Evolutionary conservation across 1,140 invertebrate species (phyloP).

Genomic region (Dendrolimus kikuchii): DNA sequence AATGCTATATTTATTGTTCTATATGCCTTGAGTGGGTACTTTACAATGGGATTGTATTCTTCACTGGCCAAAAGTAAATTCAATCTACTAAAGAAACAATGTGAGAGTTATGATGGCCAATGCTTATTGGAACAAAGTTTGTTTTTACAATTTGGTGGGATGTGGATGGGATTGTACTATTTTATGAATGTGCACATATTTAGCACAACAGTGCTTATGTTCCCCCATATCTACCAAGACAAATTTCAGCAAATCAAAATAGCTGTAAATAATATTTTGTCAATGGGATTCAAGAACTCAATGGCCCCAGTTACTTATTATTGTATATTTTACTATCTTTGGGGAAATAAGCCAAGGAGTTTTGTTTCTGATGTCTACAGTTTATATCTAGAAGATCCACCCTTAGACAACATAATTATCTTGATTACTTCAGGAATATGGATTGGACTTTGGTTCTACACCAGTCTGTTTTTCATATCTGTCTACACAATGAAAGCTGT

Average conservation of each 20-base stretch:
- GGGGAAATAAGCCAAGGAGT: slow-evolving; percentile 61
- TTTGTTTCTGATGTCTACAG: slow-evolving; percentile 63
- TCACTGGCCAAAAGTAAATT: slow-evolving; percentile 73
- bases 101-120: slow-evolving; percentile 46
- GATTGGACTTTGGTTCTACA: slow-evolving; percentile 78
- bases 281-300: slow-evolving; percentile 72
- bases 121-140: slow-evolving; percentile 61
- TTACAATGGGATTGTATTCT: slow-evolving; percentile 76
- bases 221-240: slow-evolving; percentile 78
- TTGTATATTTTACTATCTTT: slow-evolving; percentile 73
- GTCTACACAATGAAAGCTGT: slow-evolving; percentile 79
- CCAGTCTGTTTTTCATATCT: slow-evolving; percentile 78
- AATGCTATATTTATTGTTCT: slow-evolving; percentile 73
- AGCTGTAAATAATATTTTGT: slow-evolving; percentile 71
- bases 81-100: slow-evolving; percentile 62
- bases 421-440: slow-evolving; percentile 71
- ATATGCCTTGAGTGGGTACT: slow-evolving; percentile 74
- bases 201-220: slow-evolving; percentile 73
- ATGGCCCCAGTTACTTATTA: slow-evolving; percentile 76
- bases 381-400: slow-evolving; percentile 67
- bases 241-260: slow-evolving; percentile 77
- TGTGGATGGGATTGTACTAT: slow-evolving; percentile 80
- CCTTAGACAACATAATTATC: slow-evolving; percentile 69
- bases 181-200: slow-evolving; percentile 74
- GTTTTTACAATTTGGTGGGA: slow-evolving; percentile 77